Evolutionary conservation across 2,797 vertebrate genomes (phyloP), one percentile per base, ranked within the genome.

Genomic region (Alcedo quadribrachys): DNA sequence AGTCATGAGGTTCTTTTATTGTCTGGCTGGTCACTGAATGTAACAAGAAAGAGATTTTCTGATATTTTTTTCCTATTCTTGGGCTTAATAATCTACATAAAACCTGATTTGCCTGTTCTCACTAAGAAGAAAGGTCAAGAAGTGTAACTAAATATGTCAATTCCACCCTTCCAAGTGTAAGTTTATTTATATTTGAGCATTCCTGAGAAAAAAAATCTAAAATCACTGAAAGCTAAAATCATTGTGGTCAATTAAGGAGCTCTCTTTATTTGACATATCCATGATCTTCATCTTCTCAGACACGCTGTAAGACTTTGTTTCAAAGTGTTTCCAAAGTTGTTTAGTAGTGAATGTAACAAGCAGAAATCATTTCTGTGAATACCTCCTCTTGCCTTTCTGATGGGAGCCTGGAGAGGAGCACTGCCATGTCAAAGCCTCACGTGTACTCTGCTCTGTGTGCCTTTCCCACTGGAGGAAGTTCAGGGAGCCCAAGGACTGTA

Each of bases 51-150:
- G 84, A 22, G 88, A 84, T 80, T 84, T 94, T 82, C n/a, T 91
- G 78, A 37, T 80, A 20, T 63, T 67, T 67, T 67, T 81, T 46
- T 70, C 8, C 55, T 63, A 15, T 60, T 6, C 28, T 57, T 37
- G 60, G 60, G 68, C 40, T 67, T 79, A 93, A 86, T 94, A 93
- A 73, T 33, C 57, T 45, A 40, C 76, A 73, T 60, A 67, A 86
- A 88, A 69, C 42, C 50, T 66, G 20, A 25, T 55, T 79, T 77
- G 28, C 24, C 45, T 70, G 16, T 20, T 90, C 53, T 88, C 53
- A 67, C 70, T 48, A 33, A 76, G 58, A 74, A 74, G 46, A 85
- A 30, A 51, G 51, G 60, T 76, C 40, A 30, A 66, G 16, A 37
- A 33, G 3, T 7, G 8, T 12, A 84, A 76, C 40, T 32, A 32